A percentile compares a stretch with the other conserved stretches of the same genome.
Conservation (phyloP, 2,797 vertebrate genomes). For the Sciaenops ocellatus region DNA sequence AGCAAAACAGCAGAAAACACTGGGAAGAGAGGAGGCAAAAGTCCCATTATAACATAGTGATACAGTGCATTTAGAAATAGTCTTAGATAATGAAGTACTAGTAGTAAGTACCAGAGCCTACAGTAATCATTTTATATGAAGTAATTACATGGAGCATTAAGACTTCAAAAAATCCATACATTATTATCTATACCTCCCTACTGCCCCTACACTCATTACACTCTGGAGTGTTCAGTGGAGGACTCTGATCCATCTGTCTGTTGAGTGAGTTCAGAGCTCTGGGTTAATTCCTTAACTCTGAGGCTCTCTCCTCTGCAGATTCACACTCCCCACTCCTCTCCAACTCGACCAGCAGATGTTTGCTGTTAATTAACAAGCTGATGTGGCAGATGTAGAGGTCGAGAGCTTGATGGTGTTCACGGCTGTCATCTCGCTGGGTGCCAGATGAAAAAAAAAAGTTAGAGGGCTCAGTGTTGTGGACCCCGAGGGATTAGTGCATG, state of each 20-base stretch:
- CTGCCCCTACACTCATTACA: neutral
- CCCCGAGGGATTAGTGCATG: neutral
- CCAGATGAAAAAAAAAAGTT: neutral
- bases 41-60: too few relatives aligned
- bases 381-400: constrained; percentile 49
- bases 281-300: constrained; percentile 16
- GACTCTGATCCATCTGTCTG: constrained; percentile 7
- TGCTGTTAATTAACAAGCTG: constrained; percentile 61
- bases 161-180: neutral
- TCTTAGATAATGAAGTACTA: too few relatives aligned
- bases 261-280: neutral
- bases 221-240: neutral
- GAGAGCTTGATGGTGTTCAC: neutral
- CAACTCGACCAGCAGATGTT: constrained; percentile 57
- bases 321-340: constrained; percentile 14
- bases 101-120: neutral
- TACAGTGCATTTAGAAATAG: too few relatives aligned
- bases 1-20: too few relatives aligned
- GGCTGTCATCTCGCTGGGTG: constrained; percentile 18
- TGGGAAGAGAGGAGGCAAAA: too few relatives aligned
- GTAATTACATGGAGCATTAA: neutral
- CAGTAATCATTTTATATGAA: neutral
- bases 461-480: neutral
- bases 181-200: neutral
- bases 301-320: constrained; percentile 6